Base-by-base conservation (phyloP, 2,888 invertebrate genomes). In the Caenorhabditis auriculariae region DNA sequence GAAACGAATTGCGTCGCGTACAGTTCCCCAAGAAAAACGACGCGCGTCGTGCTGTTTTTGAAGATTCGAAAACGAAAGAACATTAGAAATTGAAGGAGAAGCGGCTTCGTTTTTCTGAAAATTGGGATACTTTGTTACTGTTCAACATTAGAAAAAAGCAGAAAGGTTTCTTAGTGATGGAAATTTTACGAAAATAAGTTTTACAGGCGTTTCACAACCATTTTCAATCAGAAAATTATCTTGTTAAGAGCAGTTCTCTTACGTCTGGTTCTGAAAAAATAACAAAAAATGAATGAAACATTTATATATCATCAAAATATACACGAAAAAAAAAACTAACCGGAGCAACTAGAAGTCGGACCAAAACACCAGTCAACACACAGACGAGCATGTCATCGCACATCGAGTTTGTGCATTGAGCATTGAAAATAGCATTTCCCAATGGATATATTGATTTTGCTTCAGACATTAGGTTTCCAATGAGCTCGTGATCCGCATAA, bases 21-120 rank as follows among this genome's bases (percentile, higher is more conserved):
- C 69, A 5, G 64, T 64, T 15, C 69, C 66, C 69, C 69, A 70
- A 4, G 69, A 70, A 29, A 70, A 70, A 15, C 69, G 28, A n/a
- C 69, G 19, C 1, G 66, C 62, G 49, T 70, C 69, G 44, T 64
- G 56, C 37, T 57, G 54, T 2, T 58, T 52, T 49, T 69, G 69
- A 6, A 69, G 50, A 4, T 50, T 49, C 1, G 69, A 54, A 32
- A 69, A 69, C 1, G 59, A 59, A 12, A 69, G 58, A 23, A 66
- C 69, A 27, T 65, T 66, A 6, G 55, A 43, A 26, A 69, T 62
- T 4, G 59, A 57, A 7, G 69, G 69, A 7, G 69, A 69, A 2
- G 63, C 45, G 0, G 54, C 43, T 17, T 69, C 69, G 17, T 44
- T 49, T 52, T 69, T 69, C 69, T 69, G 47, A 47, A 69, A n/a